Conservation (phyloP, 2,797 vertebrate species). For the Pantherophis alleghaniensis region DNA sequence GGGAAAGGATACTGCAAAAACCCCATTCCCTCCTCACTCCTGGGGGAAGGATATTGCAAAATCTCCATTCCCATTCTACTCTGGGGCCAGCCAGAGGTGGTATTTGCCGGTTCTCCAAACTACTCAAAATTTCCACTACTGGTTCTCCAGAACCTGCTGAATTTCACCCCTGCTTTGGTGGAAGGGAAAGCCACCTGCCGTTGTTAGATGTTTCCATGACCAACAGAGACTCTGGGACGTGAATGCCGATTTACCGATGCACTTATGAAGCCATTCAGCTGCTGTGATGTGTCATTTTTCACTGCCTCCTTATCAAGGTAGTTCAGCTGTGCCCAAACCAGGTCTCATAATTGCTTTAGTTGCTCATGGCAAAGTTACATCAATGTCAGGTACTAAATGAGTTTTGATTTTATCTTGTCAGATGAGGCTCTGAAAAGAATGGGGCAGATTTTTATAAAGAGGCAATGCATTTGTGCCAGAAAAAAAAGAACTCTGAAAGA, state of each 20-base stretch:
- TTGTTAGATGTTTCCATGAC: constrained; percentile 71
- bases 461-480: constrained; percentile 16
- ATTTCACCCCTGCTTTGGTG: neutral
- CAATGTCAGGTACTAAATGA: constrained; percentile 77
- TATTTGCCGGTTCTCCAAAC: too few relatives aligned
- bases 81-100: too few relatives aligned
- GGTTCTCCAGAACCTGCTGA: too few relatives aligned
- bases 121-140: too few relatives aligned
- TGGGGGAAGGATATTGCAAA: too few relatives aligned
- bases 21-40: too few relatives aligned
- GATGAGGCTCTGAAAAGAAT: constrained; percentile 52
- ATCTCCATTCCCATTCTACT: too few relatives aligned
- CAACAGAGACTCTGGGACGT: constrained; percentile 62
- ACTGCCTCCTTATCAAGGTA: constrained; percentile 77
- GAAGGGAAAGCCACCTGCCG: constrained; percentile 54
- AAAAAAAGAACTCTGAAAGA: neutral
- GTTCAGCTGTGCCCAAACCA: constrained; percentile 75
- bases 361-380: constrained; percentile 80
- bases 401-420: constrained; percentile 70
- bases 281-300: constrained; percentile 77
- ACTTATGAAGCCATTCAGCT: constrained; percentile 72
- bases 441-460: constrained; percentile 39
- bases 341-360: constrained; percentile 74
- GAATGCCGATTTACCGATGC: constrained; percentile 75
- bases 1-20: too few relatives aligned